A percentile compares a stretch with the other conserved stretches of the same genome.
These are phyloP conservation scores for Mesorhabditis spiculigera DNA, from an alignment of 2,888 invertebrate genomes.

Conservation along the genomic window DNA sequence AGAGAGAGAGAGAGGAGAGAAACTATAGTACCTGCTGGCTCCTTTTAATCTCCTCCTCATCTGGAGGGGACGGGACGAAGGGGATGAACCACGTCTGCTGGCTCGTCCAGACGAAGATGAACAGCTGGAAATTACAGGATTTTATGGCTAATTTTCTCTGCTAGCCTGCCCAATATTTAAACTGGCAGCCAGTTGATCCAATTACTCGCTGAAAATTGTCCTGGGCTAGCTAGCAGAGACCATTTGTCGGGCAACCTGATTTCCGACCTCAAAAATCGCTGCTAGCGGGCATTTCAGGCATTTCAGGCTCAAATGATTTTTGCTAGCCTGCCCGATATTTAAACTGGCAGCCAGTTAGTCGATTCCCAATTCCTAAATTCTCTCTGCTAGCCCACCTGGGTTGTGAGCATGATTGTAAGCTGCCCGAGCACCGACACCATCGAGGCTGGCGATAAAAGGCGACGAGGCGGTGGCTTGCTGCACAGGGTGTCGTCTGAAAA, in stretches of 20 bases:
- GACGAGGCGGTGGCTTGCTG: conserved; percentile 48
- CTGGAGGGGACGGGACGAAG: conserved; percentile 60
- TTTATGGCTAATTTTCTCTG: no score
- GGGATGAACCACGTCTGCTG: conserved; percentile 54
- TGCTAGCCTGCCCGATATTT: no score
- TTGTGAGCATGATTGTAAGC: conserved; percentile 70
- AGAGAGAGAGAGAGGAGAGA: background rate
- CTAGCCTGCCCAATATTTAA: no score
- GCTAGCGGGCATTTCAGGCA: no score
- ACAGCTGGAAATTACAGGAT: conserved; percentile 30
- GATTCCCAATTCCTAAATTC: background rate
- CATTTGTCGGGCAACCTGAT: no score
- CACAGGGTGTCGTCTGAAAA: conserved; percentile 27
- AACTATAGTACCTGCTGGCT: conserved; percentile 66
- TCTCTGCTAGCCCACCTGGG: conserved; percentile 60
- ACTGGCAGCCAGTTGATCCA: no score
- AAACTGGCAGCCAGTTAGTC: no score
- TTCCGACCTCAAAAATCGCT: no score
- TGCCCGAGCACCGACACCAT: conserved; percentile 72
- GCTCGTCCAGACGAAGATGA: conserved; percentile 46
- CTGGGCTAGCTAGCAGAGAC: no score
- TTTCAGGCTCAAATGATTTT: no score
- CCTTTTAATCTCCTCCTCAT: conserved; percentile 65
- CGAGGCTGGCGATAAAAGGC: conserved; percentile 69
- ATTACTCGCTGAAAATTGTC: no score